Conservation (phyloP, 2,113 vertebrate genomes). For the Zonotrichia leucophrys region DNA sequence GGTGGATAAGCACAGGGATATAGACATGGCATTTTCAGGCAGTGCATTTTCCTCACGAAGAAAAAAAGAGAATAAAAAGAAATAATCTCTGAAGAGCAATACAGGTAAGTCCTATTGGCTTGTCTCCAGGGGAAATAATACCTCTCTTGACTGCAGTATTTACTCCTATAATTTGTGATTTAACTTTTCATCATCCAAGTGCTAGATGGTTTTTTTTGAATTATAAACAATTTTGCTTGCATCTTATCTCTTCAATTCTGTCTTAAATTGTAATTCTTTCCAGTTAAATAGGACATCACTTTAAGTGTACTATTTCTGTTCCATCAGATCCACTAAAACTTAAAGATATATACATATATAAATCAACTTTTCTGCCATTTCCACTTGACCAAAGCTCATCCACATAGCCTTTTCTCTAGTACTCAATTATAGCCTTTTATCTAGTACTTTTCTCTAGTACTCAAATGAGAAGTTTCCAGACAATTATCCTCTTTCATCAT, state of each 20-base stretch:
- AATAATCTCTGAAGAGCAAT: not conserved
- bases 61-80: not conserved
- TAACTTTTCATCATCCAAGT: not conserved
- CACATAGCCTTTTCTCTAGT: not conserved
- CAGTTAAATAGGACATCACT: not conserved
- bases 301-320: not conserved
- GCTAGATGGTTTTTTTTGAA: not conserved
- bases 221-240: not conserved
- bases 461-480: not conserved
- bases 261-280: not conserved
- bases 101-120: not conserved
- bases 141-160: not conserved
- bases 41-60: not conserved
- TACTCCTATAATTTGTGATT: not conserved
- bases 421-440: not conserved
- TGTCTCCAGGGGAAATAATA: not conserved
- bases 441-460: not conserved
- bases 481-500: not conserved
- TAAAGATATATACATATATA: not conserved
- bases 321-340: not conserved
- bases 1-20: not conserved
- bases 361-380: not conserved
- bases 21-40: not conserved
- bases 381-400: not conserved
- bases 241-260: not conserved